A percentile compares a stretch with the other conserved stretches of the same genome.
These are phyloP conservation scores for Acanthopagrus latus DNA, from an alignment of 2,797 vertebrate species.

Conservation along the genomic window DNA sequence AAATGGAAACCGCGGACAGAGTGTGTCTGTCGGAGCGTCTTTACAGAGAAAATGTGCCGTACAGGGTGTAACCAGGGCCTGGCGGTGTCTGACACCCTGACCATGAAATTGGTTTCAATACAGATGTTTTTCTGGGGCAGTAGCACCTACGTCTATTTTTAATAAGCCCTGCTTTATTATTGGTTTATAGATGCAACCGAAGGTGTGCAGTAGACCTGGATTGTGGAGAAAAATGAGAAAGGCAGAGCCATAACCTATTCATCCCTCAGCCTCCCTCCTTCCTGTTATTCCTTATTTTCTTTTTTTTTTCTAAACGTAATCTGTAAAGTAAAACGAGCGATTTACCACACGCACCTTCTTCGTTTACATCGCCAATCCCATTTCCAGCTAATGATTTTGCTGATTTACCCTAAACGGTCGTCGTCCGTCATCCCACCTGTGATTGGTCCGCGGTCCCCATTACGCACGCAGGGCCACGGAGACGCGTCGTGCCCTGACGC, in stretches of 20 bases:
- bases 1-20: not conserved
- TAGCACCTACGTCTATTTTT: not conserved
- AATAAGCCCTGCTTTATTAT: not conserved
- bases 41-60: not conserved
- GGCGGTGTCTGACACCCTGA: constrained; percentile 50
- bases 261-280: constrained; percentile 8
- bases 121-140: constrained; percentile 20
- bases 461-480: constrained; percentile 72
- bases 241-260: not conserved
- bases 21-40: not conserved
- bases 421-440: constrained; percentile 72
- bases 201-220: constrained; percentile 17
- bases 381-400: constrained; percentile 56
- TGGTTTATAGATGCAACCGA: not conserved
- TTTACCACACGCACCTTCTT: not conserved
- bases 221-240: constrained; percentile 17
- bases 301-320: not conserved
- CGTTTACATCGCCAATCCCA: not conserved
- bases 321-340: not conserved
- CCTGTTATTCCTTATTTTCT: not conserved
- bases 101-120: constrained; percentile 39
- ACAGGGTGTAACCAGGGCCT: constrained; percentile 72
- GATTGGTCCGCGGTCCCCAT: constrained; percentile 75
- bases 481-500: constrained; percentile 67
- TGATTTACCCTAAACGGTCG: constrained; percentile 67